Percentiles rank a stretch among this genome's conserved stretches.
Evolutionary conservation across 2,888 invertebrate species (phyloP).

Genomic region (Hetaerina titia): DNA sequence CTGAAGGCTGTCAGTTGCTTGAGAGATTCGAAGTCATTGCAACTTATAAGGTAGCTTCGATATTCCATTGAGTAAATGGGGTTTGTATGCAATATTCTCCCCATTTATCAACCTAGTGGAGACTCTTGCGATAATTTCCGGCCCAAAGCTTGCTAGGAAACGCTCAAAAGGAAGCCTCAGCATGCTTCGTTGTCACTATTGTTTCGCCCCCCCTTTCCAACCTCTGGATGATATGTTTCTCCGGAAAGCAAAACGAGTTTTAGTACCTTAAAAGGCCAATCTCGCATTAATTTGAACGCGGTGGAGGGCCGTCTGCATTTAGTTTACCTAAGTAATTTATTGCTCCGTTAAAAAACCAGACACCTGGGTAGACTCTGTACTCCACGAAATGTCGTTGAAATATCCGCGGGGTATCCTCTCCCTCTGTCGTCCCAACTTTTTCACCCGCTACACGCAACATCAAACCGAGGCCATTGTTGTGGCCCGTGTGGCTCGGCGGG

Average conservation of each 20-base stretch:
- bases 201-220: background rate
- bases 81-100: no score
- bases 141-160: no score
- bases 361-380: background rate
- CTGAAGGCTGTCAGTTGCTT: no score
- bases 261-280: background rate
- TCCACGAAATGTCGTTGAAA: background rate
- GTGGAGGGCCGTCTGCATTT: background rate
- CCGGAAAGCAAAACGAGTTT: background rate
- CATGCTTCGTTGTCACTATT: background rate
- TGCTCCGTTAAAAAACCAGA: background rate
- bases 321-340: background rate
- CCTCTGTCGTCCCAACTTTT: conserved; percentile 18
- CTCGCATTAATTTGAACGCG: background rate
- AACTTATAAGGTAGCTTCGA: no score
- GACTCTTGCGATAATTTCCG: background rate
- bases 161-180: background rate
- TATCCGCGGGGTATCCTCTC: background rate
- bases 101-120: background rate
- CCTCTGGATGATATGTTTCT: background rate
- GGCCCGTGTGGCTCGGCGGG: background rate
- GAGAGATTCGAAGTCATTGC: no score
- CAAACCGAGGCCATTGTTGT: conserved; percentile 52
- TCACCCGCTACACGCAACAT: background rate
- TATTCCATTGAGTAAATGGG: no score